Conservation (phyloP, 2,888 invertebrate genomes). For the Acholoe squamosa region DNA sequence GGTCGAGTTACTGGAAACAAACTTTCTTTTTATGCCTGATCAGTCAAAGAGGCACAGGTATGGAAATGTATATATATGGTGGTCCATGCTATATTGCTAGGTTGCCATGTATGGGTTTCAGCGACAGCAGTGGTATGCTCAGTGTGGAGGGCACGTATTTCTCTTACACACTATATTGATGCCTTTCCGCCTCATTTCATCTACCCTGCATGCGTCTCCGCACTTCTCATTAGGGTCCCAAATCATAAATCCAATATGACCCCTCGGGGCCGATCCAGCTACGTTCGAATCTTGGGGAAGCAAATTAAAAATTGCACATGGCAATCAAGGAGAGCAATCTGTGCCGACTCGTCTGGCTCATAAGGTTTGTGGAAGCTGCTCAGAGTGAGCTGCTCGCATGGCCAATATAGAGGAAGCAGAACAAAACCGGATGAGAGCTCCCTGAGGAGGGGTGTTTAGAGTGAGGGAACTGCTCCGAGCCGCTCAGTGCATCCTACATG, state of each 20-base stretch:
- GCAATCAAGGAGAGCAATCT: conserved; percentile 41
- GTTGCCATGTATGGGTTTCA: too few species aligned
- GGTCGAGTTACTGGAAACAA: too few species aligned
- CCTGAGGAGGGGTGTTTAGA: conserved; percentile 1
- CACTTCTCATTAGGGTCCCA: conserved; percentile 30
- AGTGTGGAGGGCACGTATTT: background rate
- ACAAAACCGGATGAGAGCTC: background rate
- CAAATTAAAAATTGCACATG: conserved; percentile 47
- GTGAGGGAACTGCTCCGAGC: background rate
- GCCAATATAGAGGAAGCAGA: background rate
- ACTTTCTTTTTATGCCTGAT: too few species aligned
- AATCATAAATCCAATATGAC: conserved; percentile 56
- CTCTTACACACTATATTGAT: background rate
- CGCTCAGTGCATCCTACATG: background rate
- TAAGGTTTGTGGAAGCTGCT: background rate
- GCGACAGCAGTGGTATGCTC: too few species aligned
- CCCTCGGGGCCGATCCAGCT: conserved; percentile 24
- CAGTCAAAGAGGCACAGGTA: too few species aligned
- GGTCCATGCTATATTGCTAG: too few species aligned
- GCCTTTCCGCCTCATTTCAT: background rate
- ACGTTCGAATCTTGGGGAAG: background rate
- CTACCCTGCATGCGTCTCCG: background rate
- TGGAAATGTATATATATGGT: too few species aligned
- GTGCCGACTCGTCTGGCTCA: conserved; percentile 41
- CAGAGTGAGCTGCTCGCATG: background rate